phyloP scores from a whole-genome alignment of 2,797 vertebrate species.

The Apodemus agrarius region DNA sequence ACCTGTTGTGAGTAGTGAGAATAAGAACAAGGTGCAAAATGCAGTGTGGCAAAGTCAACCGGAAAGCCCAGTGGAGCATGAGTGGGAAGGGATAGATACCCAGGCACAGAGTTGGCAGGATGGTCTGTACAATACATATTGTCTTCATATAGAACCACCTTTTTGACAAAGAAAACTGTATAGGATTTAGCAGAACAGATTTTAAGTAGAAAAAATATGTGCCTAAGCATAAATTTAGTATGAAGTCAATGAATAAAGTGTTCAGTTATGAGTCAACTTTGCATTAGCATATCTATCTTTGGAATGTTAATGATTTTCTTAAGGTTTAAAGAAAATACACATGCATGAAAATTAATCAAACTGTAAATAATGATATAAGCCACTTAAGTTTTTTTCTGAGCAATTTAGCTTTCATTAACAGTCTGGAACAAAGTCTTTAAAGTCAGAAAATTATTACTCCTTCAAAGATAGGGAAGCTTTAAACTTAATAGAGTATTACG shows the following conservation, averaged over 20 bases:
- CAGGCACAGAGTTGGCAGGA: neutral
- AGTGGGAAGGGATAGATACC: neutral
- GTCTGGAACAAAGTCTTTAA: slow-evolving; percentile 39
- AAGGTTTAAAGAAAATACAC: neutral
- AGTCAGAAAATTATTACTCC: neutral
- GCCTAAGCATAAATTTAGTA: neutral
- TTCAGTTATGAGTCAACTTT: neutral
- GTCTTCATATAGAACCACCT: neutral
- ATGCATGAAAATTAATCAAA: slow-evolving; percentile 24
- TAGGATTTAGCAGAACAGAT: neutral
- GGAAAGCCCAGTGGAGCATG: neutral
- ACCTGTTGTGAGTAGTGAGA: neutral
- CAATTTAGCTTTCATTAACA: neutral
- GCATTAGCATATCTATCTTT: neutral
- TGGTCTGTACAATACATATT: neutral
- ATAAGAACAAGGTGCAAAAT: neutral
- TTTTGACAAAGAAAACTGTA: neutral
- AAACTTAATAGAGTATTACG: neutral
- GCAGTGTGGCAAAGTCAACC: neutral
- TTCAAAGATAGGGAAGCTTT: slow-evolving; percentile 30
- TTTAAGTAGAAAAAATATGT: slow-evolving; percentile 34
- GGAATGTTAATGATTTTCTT: slow-evolving; percentile 29
- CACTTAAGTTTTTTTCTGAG: slow-evolving; percentile 22
- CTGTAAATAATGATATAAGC: neutral
- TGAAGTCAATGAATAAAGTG: neutral